Percentiles rank a stretch among this genome's conserved stretches.
Evolutionary conservation across 2,797 vertebrate genomes (phyloP).

Genomic region (Sitta carolinensis): DNA sequence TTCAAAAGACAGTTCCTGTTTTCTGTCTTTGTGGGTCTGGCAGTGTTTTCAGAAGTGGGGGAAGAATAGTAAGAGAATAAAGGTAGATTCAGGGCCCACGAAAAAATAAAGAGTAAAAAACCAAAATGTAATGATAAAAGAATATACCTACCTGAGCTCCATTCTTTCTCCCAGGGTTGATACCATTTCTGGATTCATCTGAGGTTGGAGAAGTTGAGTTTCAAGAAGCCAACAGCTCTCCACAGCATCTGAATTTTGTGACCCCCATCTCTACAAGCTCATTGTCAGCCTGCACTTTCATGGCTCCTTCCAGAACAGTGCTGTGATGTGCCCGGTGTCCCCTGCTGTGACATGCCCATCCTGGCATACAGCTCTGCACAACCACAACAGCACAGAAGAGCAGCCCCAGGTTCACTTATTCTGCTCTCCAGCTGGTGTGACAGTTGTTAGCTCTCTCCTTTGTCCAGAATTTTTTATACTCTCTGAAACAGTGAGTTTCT

Average conservation of each 20-base stretch:
- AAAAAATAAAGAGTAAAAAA: slow-evolving; percentile 16
- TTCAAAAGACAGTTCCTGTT: slow-evolving; percentile 37
- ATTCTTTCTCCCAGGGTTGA: slow-evolving; percentile 22
- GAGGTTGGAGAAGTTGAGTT: not conserved
- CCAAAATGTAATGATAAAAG: not conserved
- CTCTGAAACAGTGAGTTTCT: not conserved
- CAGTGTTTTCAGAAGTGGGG: slow-evolving; percentile 8
- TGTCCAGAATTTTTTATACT: not conserved
- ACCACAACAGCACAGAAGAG: not conserved
- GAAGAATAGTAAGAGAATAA: not conserved
- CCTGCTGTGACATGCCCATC: not conserved
- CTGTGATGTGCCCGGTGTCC: not conserved
- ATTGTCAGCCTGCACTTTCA: not conserved
- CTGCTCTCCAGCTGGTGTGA: not conserved
- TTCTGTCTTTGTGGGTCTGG: slow-evolving; percentile 22
- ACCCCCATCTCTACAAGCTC: not conserved
- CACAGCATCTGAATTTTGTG: not conserved
- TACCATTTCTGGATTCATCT: not conserved
- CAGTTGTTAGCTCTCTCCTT: not conserved
- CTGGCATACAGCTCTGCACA: slow-evolving; percentile 3
- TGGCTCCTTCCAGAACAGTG: not conserved
- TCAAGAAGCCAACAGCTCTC: not conserved
- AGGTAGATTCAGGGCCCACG: not conserved
- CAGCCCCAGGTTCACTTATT: not conserved
- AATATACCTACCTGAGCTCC: slow-evolving; percentile 42